Evolutionary conservation across 1,140 invertebrate species (phyloP), one percentile per base, ranked within the genome.

Genomic region (Phortica variegata): DNA sequence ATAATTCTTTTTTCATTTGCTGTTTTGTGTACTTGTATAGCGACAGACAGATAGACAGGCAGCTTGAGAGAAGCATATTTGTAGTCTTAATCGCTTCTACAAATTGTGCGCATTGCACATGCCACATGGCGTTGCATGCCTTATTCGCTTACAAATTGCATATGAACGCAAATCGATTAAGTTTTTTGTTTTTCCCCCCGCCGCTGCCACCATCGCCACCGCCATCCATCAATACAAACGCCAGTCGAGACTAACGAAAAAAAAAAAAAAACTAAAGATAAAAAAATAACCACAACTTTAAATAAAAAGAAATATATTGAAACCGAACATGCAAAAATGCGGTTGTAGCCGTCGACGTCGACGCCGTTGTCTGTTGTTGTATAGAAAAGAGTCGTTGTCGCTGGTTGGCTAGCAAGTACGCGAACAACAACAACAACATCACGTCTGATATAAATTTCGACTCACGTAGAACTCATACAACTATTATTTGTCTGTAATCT

Each of bases 141-240:
- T n/a, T n/a, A 54, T 47, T 59, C 49, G 59, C 63, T 68, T 62
- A 68, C 63, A 68, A 68, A 68, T 68, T 68, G 63, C 65, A 66
- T 68, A 66, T 66, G 63, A 68, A 69, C 65, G 60, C 58, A 55
- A 68, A 69, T 68, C 63, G 63, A 68, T 68, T 63, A 63, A 68
- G 63, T 68, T 68, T 65, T 66, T 65, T 55, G 54, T 43, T 52
- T 43, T 12, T 6, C 26, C 26, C 15, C 40, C 38, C 15, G 44
- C 36, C 17, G 50, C 50, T 18, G 5, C 29, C 26, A 29, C 26
- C 15, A 13, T 32, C 6, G 6, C 31, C 8, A 17, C 33, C 13
- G 19, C 17, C 9, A n/a, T 13, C 6, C 18, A 31, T 1, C 15
- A 23, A 10, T 0, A 32, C 16, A 12, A 21, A 10, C 13, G 34